Conservation (phyloP, 2,888 invertebrate species). For the Lutraria lutraria region DNA sequence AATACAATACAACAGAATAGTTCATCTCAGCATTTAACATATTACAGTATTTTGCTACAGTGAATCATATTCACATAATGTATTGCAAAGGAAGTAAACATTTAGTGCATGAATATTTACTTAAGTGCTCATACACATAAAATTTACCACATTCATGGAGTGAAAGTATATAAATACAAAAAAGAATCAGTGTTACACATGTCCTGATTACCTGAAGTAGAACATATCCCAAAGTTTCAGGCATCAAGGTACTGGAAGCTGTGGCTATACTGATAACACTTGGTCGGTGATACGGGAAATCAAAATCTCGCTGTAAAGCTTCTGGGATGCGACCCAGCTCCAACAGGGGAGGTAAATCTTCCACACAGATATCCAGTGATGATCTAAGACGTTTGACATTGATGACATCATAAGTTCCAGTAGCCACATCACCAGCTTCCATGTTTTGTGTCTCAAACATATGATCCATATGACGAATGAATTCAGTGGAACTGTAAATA, state of each 20-base stretch:
- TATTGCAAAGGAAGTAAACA: no score
- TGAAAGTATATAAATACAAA: neutral
- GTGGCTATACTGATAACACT: slow-evolving; percentile 83
- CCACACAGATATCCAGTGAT: slow-evolving; percentile 83
- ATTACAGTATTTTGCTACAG: no score
- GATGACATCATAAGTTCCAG: slow-evolving; percentile 50
- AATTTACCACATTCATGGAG: neutral
- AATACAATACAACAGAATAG: no score
- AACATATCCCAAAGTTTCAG: slow-evolving; percentile 84
- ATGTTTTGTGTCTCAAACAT: slow-evolving; percentile 84
- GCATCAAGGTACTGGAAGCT: slow-evolving; percentile 81
- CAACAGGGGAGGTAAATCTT: slow-evolving; percentile 83
- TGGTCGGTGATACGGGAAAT: slow-evolving; percentile 85
- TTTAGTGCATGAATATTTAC: no score
- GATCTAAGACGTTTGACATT: slow-evolving; percentile 81
- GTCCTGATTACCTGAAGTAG: slow-evolving; percentile 81
- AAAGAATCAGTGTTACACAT: neutral
- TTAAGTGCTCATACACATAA: neutral
- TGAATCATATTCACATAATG: no score
- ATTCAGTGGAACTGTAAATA: slow-evolving; percentile 77
- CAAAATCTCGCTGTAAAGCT: slow-evolving; percentile 72
- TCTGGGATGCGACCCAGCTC: slow-evolving; percentile 81
- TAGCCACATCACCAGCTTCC: slow-evolving; percentile 79
- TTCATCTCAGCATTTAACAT: no score
- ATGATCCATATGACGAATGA: slow-evolving; percentile 80